phyloP scores from a whole-genome alignment of 1,140 invertebrate species.

The Drosophila sechellia region DNA sequence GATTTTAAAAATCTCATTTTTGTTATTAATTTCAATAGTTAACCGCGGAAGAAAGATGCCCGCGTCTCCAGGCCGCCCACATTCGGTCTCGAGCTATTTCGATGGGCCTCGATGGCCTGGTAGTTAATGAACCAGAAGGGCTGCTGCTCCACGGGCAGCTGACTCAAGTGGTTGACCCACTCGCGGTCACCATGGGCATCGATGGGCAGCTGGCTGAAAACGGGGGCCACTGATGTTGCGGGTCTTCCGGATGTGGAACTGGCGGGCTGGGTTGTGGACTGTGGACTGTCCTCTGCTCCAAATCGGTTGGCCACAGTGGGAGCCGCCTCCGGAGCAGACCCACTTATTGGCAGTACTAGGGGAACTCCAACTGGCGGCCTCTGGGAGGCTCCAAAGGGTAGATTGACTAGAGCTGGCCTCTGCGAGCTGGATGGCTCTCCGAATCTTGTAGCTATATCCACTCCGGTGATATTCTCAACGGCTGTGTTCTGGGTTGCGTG shows the following conservation, averaged over 20 bases:
- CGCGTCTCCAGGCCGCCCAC: conserved; percentile 58
- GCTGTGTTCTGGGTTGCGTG: conserved; percentile 61
- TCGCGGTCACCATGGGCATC: conserved; percentile 85
- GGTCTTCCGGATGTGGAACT: neutral
- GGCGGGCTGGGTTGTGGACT: neutral
- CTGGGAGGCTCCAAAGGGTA: conserved; percentile 65
- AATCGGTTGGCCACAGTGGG: conserved; percentile 53
- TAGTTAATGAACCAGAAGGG: conserved; percentile 86
- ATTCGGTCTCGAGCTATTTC: conserved; percentile 63
- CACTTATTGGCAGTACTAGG: conserved; percentile 51
- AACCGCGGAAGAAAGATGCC: conserved; percentile 75
- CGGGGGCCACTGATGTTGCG: neutral
- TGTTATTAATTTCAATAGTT: conserved; percentile 5
- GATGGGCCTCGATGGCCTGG: conserved; percentile 80
- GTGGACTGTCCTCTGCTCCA: conserved; percentile 20
- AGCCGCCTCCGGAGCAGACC: conserved; percentile 8
- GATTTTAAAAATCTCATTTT: conserved; percentile 4
- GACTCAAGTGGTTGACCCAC: conserved; percentile 83
- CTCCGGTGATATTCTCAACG: conserved; percentile 61
- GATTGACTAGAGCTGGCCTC: conserved; percentile 14
- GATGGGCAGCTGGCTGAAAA: conserved; percentile 47
- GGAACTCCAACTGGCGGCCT: conserved; percentile 72
- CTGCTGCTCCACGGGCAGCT: conserved; percentile 84
- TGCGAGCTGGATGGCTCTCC: conserved; percentile 37
- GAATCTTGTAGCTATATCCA: conserved; percentile 67